phyloP scores from a whole-genome alignment of 2,888 invertebrate genomes.

The Lithophane ornitopus region DNA sequence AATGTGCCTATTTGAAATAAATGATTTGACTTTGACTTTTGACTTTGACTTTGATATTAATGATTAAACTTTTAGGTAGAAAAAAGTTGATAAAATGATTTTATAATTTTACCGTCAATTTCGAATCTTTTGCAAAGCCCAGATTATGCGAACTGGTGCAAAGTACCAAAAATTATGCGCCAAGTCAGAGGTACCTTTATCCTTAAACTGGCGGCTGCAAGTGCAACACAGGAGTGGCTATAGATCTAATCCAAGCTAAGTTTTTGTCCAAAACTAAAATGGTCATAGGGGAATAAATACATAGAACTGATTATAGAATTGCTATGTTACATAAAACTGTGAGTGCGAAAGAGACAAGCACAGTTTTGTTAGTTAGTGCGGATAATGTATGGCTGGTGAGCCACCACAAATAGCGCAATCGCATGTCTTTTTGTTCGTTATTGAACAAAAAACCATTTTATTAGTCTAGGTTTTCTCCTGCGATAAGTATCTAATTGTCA shows the following conservation, averaged over 20 bases:
- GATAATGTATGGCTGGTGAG: slow-evolving; percentile 12
- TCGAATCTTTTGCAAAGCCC: too few relatives aligned
- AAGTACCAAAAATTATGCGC: too few relatives aligned
- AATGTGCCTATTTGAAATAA: too few relatives aligned
- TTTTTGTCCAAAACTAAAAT: slow-evolving; percentile 30
- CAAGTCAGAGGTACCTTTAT: neutral
- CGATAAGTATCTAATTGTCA: too few relatives aligned
- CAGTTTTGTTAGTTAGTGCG: neutral
- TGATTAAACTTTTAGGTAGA: neutral
- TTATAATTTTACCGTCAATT: neutral
- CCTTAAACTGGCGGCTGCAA: neutral
- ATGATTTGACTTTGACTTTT: too few relatives aligned
- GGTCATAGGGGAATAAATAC: neutral
- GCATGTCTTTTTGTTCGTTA: slow-evolving; percentile 28
- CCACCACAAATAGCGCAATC: slow-evolving; percentile 33
- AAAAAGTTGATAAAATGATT: neutral
- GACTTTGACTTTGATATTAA: too few relatives aligned
- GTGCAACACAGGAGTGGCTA: slow-evolving; percentile 10
- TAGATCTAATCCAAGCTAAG: slow-evolving; percentile 23
- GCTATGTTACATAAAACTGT: neutral
- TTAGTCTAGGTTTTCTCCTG: neutral
- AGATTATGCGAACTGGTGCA: neutral
- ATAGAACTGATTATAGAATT: neutral
- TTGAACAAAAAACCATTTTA: slow-evolving; percentile 6
- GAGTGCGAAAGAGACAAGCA: slow-evolving; percentile 15